phyloP scores from a whole-genome alignment of 2,797 vertebrate genomes.

The Characodon lateralis region DNA sequence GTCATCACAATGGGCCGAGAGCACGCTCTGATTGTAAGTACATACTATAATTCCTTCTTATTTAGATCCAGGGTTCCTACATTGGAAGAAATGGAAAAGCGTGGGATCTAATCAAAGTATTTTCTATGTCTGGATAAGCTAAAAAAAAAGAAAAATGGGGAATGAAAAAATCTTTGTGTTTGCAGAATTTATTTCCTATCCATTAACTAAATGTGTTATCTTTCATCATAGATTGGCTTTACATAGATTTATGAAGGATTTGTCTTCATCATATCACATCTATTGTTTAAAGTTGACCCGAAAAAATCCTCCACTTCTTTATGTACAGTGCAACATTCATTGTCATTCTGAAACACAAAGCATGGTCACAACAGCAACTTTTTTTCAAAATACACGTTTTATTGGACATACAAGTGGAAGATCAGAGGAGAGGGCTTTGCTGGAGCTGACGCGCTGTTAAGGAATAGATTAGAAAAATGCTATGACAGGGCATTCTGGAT shows the following conservation, averaged over 20 bases:
- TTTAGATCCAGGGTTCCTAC: neutral
- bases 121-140: neutral
- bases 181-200: neutral
- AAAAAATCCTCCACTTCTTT: neutral
- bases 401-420: constrained; percentile 72
- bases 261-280: constrained; percentile 4
- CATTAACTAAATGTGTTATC: neutral
- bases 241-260: neutral
- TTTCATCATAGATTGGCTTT: neutral
- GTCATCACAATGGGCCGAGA: constrained; percentile 94
- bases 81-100: neutral
- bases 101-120: neutral
- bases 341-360: constrained; percentile 35
- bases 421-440: constrained; percentile 43
- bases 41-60: neutral
- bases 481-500: constrained; percentile 35
- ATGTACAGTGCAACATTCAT: neutral
- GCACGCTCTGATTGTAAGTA: constrained; percentile 91
- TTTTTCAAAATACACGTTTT: constrained; percentile 81
- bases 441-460: constrained; percentile 52
- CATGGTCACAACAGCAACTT: constrained; percentile 23
- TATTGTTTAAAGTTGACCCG: neutral
- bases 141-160: too few species aligned
- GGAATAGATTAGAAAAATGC: constrained; percentile 66
- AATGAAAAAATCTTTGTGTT: neutral